Evolutionary conservation across 2,113 vertebrate species (phyloP), one percentile per base, ranked within the genome.

Genomic region (Mirounga angustirostris): DNA sequence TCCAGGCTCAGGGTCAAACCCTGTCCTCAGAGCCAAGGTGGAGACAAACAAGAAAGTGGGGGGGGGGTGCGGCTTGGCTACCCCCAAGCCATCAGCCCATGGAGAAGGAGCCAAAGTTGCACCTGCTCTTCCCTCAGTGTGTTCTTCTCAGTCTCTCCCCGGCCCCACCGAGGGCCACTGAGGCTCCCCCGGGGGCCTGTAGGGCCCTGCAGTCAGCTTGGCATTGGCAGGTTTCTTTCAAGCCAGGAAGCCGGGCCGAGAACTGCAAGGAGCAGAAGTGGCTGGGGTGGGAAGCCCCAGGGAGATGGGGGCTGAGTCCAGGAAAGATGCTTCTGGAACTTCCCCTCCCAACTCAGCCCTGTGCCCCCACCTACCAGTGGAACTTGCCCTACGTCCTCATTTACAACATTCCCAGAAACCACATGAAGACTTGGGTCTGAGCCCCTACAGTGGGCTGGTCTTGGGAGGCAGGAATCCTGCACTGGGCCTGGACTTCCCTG

Each of bases 401-500:
- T 16, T 63, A 40, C 21, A 6, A 65, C 30, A 5, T 50, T 36
- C 63, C 46, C 18, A 7, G 56, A 24, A 63, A 18, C 81, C 24
- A 26, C 67, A 78, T 0, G 46, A 74, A 58, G 81, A 52, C 69
- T 52, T 19, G 3, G 3, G 1, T 40, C 33, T 26, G 65, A 83
- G 22, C 3, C 2, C 40, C 40, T 6, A 7, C 28, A 46, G 73
- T 26, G 46, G 56, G 43, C 18, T 11, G 40, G 71, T 58, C 43
- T n/a, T n/a, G 24, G 13, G 14, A 43, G 26, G 46, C 43, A 73
- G 63, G 73, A 22, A 10, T 19, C 71, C 43, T 3, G 4, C 7
- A 1, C n/a, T 1, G 4, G 1, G 5, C 24, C 1, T n/a, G 73
- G 80, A 30, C 21, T 2, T 19, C 4, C 14, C 69, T 15, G 9